Conservation (phyloP, 2,888 invertebrate species). For the Belgica antarctica region DNA sequence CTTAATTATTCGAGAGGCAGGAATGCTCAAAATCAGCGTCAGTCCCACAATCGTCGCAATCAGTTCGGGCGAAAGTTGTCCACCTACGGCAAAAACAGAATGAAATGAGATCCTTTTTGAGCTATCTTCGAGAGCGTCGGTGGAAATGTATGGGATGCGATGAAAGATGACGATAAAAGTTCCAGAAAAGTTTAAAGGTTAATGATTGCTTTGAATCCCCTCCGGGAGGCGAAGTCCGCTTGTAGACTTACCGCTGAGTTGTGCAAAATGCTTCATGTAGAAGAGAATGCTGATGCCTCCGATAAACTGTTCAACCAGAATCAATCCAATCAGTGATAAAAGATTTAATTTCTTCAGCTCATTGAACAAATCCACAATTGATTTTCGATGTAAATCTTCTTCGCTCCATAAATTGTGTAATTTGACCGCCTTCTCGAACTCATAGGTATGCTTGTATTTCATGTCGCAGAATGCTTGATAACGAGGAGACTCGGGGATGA, state of each 20-base stretch:
- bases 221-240: background rate
- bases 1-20: slow-evolving; percentile 41
- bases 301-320: slow-evolving; percentile 65
- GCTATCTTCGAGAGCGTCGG: background rate
- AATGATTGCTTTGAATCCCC: background rate
- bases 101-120: background rate
- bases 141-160: background rate
- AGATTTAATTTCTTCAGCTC: slow-evolving; percentile 54
- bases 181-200: slow-evolving; percentile 15
- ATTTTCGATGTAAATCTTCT: slow-evolving; percentile 56
- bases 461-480: slow-evolving; percentile 65
- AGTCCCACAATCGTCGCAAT: slow-evolving; percentile 63
- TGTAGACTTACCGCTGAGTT: slow-evolving; percentile 54
- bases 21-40: slow-evolving; percentile 49
- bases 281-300: slow-evolving; percentile 64
- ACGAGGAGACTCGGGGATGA: slow-evolving; percentile 71
- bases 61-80: slow-evolving; percentile 50
- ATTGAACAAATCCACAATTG: slow-evolving; percentile 56
- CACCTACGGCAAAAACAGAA: slow-evolving; percentile 45
- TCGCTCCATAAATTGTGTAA: slow-evolving; percentile 44
- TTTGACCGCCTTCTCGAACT: slow-evolving; percentile 53
- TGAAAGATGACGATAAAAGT: background rate
- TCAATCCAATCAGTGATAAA: slow-evolving; percentile 60
- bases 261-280: slow-evolving; percentile 60
- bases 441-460: slow-evolving; percentile 62